phyloP scores from a whole-genome alignment of 1,140 invertebrate species.

The Pogonus chalceus region DNA sequence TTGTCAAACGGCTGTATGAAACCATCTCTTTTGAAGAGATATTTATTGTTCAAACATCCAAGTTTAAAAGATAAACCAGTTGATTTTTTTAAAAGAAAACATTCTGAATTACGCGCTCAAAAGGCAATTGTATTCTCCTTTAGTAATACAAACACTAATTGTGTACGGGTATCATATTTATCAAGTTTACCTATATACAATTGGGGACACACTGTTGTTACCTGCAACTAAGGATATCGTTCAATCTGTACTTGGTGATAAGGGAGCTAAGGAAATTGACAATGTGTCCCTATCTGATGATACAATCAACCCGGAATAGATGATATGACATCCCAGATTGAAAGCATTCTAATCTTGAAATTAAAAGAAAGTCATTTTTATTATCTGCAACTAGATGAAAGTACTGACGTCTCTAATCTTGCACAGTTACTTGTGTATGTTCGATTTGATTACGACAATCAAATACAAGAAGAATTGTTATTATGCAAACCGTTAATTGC shows the following conservation, averaged over 20 bases:
- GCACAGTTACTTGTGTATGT: too few relatives aligned
- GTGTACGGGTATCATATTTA: not conserved
- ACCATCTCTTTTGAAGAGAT: not conserved
- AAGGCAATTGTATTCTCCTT: not conserved
- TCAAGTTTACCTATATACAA: slow-evolving; percentile 1
- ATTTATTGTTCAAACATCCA: not conserved
- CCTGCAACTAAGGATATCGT: slow-evolving; percentile 20
- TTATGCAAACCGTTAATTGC: slow-evolving; percentile 16
- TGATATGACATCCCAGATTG: slow-evolving; percentile 15
- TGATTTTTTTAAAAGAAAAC: slow-evolving; percentile 7
- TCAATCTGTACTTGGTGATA: too few relatives aligned
- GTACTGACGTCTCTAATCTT: too few relatives aligned
- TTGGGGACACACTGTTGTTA: slow-evolving; percentile 17
- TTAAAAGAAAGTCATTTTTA: too few relatives aligned
- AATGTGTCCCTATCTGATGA: slow-evolving; percentile 14
- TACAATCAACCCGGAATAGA: slow-evolving; percentile 18
- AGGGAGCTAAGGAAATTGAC: too few relatives aligned
- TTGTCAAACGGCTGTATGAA: slow-evolving; percentile 3
- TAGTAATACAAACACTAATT: not conserved
- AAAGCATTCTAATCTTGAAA: slow-evolving; percentile 16
- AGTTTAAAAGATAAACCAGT: slow-evolving; percentile 1
- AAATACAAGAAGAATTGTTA: slow-evolving; percentile 18
- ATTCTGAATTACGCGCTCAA: not conserved
- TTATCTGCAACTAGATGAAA: too few relatives aligned
- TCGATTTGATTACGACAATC: too few relatives aligned